Evolutionary conservation across 92 coral and sea anemone genomes (phyloP).

Genomic region (Porites cylindrica): DNA sequence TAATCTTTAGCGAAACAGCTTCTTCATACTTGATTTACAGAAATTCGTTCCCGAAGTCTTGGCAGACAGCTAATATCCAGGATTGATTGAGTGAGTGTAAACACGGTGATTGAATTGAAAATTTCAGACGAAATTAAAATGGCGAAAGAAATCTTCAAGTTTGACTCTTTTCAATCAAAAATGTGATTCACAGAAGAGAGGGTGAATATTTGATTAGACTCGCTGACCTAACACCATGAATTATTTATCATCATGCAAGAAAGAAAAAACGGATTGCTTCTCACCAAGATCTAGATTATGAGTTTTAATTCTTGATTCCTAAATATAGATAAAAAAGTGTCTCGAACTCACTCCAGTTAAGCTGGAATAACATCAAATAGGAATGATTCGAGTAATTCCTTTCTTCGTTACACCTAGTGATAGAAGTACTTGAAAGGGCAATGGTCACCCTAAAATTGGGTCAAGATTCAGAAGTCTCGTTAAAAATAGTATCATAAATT

Average conservation of each 20-base stretch:
- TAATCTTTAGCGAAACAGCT: no score
- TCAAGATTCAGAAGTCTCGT: background rate
- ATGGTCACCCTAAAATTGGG: constrained; percentile 36
- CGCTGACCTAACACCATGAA: constrained; percentile 38
- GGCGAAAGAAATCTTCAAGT: background rate
- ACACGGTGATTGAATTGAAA: background rate
- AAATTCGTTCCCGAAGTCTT: background rate
- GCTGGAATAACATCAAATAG: background rate
- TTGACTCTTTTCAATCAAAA: background rate
- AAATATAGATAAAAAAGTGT: no score
- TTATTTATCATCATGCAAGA: background rate
- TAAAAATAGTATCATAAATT: background rate
- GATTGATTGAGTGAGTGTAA: background rate
- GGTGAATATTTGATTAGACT: constrained; percentile 3
- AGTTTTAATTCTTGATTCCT: no score
- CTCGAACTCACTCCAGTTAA: background rate
- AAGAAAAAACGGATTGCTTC: background rate
- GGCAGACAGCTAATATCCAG: background rate
- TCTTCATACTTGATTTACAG: background rate
- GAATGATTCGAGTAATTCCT: background rate
- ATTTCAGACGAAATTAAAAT: background rate
- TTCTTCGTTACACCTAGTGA: background rate
- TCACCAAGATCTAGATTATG: background rate
- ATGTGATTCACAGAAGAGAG: background rate
- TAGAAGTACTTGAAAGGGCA: constrained; percentile 43